Percentiles rank a stretch among this genome's conserved stretches.
phyloP scores from a whole-genome alignment of 1,140 invertebrate genomes.

The Cecropterus lyciades region DNA sequence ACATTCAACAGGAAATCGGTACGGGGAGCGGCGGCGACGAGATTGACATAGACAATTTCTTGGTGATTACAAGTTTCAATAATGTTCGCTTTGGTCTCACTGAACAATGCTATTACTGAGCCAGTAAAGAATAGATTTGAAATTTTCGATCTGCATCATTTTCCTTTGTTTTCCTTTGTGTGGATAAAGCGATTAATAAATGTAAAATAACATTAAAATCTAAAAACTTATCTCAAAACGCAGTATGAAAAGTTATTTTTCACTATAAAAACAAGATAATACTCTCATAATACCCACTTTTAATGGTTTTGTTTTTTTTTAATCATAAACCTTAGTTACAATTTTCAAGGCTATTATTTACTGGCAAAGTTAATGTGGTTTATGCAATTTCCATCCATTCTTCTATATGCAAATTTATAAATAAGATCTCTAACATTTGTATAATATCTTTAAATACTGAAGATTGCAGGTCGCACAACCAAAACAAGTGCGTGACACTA shows the following conservation, averaged over 20 bases:
- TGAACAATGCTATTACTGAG: conserved; percentile 5
- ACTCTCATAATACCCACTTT: too few relatives aligned
- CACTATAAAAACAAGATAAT: too few relatives aligned
- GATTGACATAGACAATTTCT: conserved; percentile 81
- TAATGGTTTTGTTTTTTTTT: too few relatives aligned
- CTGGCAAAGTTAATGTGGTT: background rate
- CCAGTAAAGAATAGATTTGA: conserved; percentile 18
- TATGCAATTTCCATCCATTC: background rate
- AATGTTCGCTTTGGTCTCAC: conserved; percentile 36
- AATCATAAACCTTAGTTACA: too few relatives aligned
- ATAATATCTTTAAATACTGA: background rate
- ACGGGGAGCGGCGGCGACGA: conserved; percentile 73
- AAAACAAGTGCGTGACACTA: too few relatives aligned
- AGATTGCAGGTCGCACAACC: too few relatives aligned
- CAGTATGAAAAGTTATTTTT: too few relatives aligned
- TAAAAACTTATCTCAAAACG: too few relatives aligned
- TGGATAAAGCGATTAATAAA: too few relatives aligned
- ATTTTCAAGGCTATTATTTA: background rate
- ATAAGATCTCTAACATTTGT: background rate
- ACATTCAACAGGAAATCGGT: conserved; percentile 74
- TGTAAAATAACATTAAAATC: too few relatives aligned
- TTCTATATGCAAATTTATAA: background rate
- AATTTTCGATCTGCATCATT: conserved; percentile 6
- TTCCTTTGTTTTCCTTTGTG: background rate
- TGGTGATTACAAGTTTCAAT: conserved; percentile 69